Evolutionary conservation across 1,140 invertebrate genomes (phyloP).

Genomic region (Trinorchestia longiramus): DNA sequence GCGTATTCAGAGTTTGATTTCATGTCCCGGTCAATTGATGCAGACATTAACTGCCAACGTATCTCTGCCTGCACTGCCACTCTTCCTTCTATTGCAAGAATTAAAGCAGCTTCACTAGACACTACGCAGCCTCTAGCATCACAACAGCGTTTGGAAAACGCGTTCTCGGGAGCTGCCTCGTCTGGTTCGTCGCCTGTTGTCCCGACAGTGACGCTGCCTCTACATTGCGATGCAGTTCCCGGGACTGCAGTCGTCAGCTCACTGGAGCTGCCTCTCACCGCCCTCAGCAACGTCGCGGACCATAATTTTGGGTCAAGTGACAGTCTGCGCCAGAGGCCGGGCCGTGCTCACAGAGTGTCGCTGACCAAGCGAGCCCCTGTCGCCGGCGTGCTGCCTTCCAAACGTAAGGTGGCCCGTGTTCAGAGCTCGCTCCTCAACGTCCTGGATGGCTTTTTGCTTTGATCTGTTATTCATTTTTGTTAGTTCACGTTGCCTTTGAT

Average conservation of each 20-base stretch:
- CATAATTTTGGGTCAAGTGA: not conserved
- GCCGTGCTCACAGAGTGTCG: constrained; percentile 65
- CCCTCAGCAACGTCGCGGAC: not conserved
- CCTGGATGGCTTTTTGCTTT: not conserved
- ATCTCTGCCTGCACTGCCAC: not conserved
- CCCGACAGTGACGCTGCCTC: not conserved
- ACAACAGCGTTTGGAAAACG: not conserved
- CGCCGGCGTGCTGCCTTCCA: constrained; percentile 72
- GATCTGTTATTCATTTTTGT: not conserved
- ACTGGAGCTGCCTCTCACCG: not conserved
- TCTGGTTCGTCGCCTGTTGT: not conserved
- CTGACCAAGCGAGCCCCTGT: constrained; percentile 71
- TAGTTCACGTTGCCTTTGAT: not conserved
- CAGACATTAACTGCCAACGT: not conserved
- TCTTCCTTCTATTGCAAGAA: not conserved
- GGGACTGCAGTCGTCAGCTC: not conserved
- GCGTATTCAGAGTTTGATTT: not conserved
- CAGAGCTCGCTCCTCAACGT: not conserved
- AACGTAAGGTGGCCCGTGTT: constrained; percentile 71
- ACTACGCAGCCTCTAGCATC: not conserved
- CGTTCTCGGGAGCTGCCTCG: not conserved
- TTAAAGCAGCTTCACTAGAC: not conserved
- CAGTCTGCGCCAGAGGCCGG: constrained; percentile 55
- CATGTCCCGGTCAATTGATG: not conserved
- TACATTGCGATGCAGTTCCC: not conserved